Evolutionary conservation across 2,888 invertebrate species (phyloP).

Genomic region (Eugnorisma glareosa): DNA sequence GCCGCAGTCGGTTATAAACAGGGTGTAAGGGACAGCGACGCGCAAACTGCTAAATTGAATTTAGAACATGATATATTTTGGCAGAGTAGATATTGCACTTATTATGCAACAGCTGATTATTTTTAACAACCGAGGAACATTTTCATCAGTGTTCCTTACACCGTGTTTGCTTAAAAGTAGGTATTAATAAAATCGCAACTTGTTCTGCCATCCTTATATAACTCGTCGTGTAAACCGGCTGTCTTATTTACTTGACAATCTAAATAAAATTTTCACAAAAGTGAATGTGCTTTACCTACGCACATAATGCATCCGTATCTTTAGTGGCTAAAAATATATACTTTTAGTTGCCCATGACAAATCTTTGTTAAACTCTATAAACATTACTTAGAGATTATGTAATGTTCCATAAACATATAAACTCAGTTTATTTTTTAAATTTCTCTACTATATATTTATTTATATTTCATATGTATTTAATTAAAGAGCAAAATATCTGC

Average conservation of each 20-base stretch:
- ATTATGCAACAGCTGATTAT: background rate
- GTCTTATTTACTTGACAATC: slow-evolving; percentile 20
- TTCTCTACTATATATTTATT: background rate
- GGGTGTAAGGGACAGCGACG: background rate
- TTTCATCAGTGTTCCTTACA: background rate
- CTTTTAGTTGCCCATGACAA: background rate
- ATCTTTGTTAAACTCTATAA: background rate
- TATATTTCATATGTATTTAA: slow-evolving; percentile 15
- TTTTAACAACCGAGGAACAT: background rate
- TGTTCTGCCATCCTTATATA: background rate
- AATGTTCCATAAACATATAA: slow-evolving; percentile 1
- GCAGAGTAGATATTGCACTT: background rate
- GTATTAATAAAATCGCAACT: slow-evolving; percentile 8
- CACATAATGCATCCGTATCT: slow-evolving; percentile 17
- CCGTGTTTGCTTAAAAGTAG: background rate
- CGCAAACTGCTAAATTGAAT: background rate
- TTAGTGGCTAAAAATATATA: slow-evolving; percentile 27
- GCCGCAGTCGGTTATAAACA: no score
- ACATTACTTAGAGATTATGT: slow-evolving; percentile 4
- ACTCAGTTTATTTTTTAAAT: background rate
- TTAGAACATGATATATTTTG: background rate
- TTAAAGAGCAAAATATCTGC: slow-evolving; percentile 29
- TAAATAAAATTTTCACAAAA: slow-evolving; percentile 54
- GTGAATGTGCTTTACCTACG: slow-evolving; percentile 39
- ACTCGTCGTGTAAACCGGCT: slow-evolving; percentile 48